Evolutionary conservation across 2,888 invertebrate genomes (phyloP).

Genomic region (Crematogaster levior): DNA sequence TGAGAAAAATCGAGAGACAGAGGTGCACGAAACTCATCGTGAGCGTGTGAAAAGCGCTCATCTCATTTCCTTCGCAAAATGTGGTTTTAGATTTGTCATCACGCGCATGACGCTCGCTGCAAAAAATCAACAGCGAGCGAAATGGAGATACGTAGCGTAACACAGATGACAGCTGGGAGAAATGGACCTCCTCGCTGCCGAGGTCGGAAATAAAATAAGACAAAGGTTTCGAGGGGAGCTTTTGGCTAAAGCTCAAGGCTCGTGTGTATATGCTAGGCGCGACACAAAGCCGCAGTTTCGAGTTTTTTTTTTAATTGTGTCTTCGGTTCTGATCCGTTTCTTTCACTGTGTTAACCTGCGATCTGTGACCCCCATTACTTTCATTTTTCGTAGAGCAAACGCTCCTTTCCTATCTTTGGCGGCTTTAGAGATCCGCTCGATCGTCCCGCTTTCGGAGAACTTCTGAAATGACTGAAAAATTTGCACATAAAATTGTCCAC

Average conservation of each 20-base stretch:
- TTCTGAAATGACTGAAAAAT: slow-evolving; percentile 8
- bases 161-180: slow-evolving; percentile 25
- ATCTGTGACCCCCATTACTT: slow-evolving; percentile 66
- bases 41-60: slow-evolving; percentile 6
- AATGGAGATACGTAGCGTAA: slow-evolving; percentile 6
- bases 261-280: slow-evolving; percentile 52
- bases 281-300: slow-evolving; percentile 73
- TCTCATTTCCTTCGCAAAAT: slow-evolving; percentile 42
- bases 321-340: slow-evolving; percentile 32
- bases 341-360: slow-evolving; percentile 17
- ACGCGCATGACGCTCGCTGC: not conserved
- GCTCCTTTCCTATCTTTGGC: slow-evolving; percentile 34
- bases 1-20: slow-evolving; percentile 10
- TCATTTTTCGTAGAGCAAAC: slow-evolving; percentile 49
- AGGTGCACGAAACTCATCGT: not conserved
- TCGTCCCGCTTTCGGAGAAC: not conserved
- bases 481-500: not conserved
- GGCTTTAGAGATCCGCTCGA: slow-evolving; percentile 25
- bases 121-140: slow-evolving; percentile 28
- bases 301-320: slow-evolving; percentile 77
- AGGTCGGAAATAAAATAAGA: slow-evolving; percentile 69
- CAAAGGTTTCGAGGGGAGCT: slow-evolving; percentile 59
- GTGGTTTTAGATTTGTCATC: slow-evolving; percentile 22
- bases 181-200: slow-evolving; percentile 8
- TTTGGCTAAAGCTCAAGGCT: slow-evolving; percentile 61